Base-by-base conservation (phyloP, 1,140 invertebrate genomes). In the Pomacea maculata region DNA sequence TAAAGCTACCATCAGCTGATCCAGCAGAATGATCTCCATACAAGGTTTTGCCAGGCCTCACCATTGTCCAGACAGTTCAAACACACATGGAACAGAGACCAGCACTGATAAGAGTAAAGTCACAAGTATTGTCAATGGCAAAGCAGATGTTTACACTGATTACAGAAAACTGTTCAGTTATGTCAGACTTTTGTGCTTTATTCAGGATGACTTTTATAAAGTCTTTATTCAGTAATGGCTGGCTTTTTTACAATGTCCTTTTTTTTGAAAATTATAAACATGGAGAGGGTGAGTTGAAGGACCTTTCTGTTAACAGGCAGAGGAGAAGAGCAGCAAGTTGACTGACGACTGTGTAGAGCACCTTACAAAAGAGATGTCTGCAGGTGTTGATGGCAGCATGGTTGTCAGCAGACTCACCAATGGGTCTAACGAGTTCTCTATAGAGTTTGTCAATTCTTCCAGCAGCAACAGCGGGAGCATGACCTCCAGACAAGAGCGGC, bases 341-440 rank as follows among this genome's bases (percentile, higher is more conserved):
- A 67, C 70, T 0, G 67, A 78, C 21, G 77, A 78, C 67, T 78
- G 77, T n/a, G 77, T 71, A 4, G 77, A 57, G 1, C 77, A 78
- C 54, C 21, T 78, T 52, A 71, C n/a, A n/a, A 78, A 78, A 54
- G 77, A 78, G 8, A 21, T 78, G 63, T n/a, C 55, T 21, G 21
- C 29, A 54, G 29, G 14, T 14, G 15, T 29, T 54, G 70, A 52
- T 65, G 34, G 61, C 25, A 78, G 67, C 19, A 34, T 17, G 5
- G 4, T 67, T 1, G 21, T 21, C 67, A n/a, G 45, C 52, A 54
- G 67, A 21, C 25, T 14, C 21, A 25, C 70, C 17, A 78, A 78
- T 67, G 77, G 77, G 3, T 78, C 77, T 12, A 54, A 17, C n/a
- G 75, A 64, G 7, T 15, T 19, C 8, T 19, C 70, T 21, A 55